Base-by-base conservation (phyloP, 2,113 vertebrate genomes). In the Aythya baeri region DNA sequence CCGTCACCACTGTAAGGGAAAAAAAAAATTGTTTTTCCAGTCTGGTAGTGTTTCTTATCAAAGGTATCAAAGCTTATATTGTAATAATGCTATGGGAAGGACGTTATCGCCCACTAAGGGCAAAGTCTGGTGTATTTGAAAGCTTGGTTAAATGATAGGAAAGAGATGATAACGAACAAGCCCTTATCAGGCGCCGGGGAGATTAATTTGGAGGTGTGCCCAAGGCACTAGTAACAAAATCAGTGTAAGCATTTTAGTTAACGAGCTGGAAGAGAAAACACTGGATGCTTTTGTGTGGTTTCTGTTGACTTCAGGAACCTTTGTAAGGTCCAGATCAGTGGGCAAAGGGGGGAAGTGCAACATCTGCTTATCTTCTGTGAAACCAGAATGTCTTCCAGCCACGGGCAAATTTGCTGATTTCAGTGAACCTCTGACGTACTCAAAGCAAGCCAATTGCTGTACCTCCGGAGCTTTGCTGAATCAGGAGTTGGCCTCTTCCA, bases 251-350 rank as follows among this genome's bases (percentile, higher is more conserved):
- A 1, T 55, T 94, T 93, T 65, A 92, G 66, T 72, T 94, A 93
- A 88, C 14, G 81, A 67, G 71, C 87, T 95, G 58, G 78, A 97
- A 94, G 57, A 93, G 58, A 90, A 94, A 93, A 91, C 86, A 75
- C 29, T 29, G 61, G 66, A 70, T 68, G 43, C 66, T 83, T 84
- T 91, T 86, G 74, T 6, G 0, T 78, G 26, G 57, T 73, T 92
- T 93, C 77, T 92, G 74, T 94, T 79, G 91, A 87, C 94, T 82
- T 61, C 52, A 89, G 27, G 81, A 89, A 65, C 58, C 62, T 58
- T 58, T 62, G 63, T 79, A 70, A 86, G 27, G 63, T 83, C 75
- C 57, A 27, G 25, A 12, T 32, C 1, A 1, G 31, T 27, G 57
- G 59, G 46, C 23, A 76, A 71, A 79, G 34, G 85, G 55, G 7